These are phyloP conservation scores for Dusona sp. DNA, from an alignment of 2,888 invertebrate species.

Conservation along the genomic window DNA sequence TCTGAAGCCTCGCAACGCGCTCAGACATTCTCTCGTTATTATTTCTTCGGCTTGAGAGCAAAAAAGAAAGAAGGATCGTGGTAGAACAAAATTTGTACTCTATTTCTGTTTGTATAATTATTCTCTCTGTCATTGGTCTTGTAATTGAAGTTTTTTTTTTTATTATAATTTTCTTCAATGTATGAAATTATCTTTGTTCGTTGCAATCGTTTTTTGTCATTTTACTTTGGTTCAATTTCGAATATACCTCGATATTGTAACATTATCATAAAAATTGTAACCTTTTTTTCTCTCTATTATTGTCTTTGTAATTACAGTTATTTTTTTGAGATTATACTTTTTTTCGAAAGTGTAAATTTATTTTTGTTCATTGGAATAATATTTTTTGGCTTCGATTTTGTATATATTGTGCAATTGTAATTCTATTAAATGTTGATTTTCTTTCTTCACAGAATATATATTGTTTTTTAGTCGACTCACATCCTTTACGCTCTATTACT, in stretches of 20 bases:
- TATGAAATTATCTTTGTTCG: background rate
- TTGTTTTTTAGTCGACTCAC: constrained; percentile 84
- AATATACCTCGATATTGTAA: no score
- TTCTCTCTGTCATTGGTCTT: no score
- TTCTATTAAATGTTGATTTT: constrained; percentile 1
- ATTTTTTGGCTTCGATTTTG: background rate
- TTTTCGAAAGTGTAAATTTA: no score
- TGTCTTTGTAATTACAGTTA: no score
- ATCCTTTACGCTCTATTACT: constrained; percentile 93
- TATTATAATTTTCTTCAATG: no score
- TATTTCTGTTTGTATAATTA: no score
- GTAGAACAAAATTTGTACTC: no score
- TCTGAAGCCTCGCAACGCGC: constrained; percentile 90
- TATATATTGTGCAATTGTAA: background rate
- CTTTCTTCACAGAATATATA: background rate
- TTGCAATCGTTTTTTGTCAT: no score
- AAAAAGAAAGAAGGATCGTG: background rate
- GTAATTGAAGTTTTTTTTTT: background rate
- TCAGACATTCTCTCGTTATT: constrained; percentile 94
- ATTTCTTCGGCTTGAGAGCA: constrained; percentile 89
- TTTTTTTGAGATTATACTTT: no score
- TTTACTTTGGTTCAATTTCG: no score
- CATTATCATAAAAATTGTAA: no score
- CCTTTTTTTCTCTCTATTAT: no score
- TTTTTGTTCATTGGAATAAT: background rate